Evolutionary conservation across 2,888 invertebrate species (phyloP), one percentile per base, ranked within the genome.

Genomic region (Hipparchia semele): DNA sequence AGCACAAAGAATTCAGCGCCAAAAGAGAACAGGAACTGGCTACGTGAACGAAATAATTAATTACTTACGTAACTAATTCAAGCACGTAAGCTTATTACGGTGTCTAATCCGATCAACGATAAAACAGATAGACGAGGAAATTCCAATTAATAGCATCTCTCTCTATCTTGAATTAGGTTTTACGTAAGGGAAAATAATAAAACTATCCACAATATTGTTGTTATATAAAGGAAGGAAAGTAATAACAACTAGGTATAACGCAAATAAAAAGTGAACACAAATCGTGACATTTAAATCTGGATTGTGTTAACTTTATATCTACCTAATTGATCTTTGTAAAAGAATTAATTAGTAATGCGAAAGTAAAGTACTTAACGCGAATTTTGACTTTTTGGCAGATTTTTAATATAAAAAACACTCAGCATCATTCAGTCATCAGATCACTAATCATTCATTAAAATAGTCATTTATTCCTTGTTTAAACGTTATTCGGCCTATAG

Each of bases 41-140:
- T 77, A 81, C 87, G 83, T 86, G 85, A 86, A 86, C 80, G 77
- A 83, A 88, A 86, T 89, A 79, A 85, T 83, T 82, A 86, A 85
- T 87, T 85, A 84, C 81, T 87, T 86, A 84, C 82, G 81, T 85
- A 87, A 87, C 79, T 78, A 82, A 82, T 79, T 74, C 80, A 83
- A 78, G 86, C 87, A 86, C 86, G 89, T 85, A 87, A 87, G 79
- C 79, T 78, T 74, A 74, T 75, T 75, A 74, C 71, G 74, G 71
- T 75, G 58, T 72, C 74, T 73, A 76, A 73, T 62, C 72, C 58
- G 51, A 68, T 49, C 65, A 68, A 23, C 53, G 72, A 71, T 68
- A 49, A 61, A 71, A 74, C 56, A 65, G 65, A 65, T 65, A 65
- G 49, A 61, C 66, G 54, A 78, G 66, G 59, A 75, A 77, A 78